These are phyloP conservation scores for Acarapis woodi DNA, from an alignment of 1,140 invertebrate genomes.

Conservation along the genomic window DNA sequence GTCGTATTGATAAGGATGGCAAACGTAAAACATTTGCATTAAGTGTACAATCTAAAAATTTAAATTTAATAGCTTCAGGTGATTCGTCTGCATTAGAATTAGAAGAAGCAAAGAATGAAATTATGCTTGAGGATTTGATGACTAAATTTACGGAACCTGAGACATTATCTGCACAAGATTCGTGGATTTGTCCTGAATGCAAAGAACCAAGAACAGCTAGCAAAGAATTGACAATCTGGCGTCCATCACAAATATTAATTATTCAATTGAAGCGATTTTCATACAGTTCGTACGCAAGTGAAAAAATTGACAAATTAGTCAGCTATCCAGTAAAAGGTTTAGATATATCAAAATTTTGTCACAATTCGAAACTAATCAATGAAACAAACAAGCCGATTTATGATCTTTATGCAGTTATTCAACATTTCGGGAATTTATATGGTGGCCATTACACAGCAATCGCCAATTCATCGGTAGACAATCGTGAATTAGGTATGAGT, in stretches of 20 bases:
- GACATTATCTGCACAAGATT: conserved; percentile 21
- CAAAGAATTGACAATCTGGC: conserved; percentile 21
- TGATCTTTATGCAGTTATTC: conserved; percentile 25
- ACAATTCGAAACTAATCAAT: not conserved
- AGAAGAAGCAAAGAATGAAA: conserved; percentile 11
- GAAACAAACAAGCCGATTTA: conserved; percentile 19
- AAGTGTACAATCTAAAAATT: no score
- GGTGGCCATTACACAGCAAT: conserved; percentile 26
- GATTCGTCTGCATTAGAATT: not conserved
- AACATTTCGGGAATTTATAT: conserved; percentile 23
- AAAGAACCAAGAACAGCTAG: conserved; percentile 20
- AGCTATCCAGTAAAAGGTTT: conserved; percentile 23
- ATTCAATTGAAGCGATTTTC: conserved; percentile 23
- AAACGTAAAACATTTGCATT: no score
- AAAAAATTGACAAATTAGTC: conserved; percentile 25
- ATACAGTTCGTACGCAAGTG: conserved; percentile 17
- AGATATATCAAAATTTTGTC: conserved; percentile 19
- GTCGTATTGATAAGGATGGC: no score
- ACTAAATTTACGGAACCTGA: conserved; percentile 25
- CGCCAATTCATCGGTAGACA: conserved; percentile 10
- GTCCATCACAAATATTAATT: conserved; percentile 19
- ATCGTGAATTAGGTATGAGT: not conserved
- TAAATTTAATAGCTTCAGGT: no score
- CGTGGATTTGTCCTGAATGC: conserved; percentile 21
- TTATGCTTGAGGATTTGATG: conserved; percentile 22